Base-by-base conservation (phyloP, 1,140 invertebrate species). In the Zaprionus africanus region DNA sequence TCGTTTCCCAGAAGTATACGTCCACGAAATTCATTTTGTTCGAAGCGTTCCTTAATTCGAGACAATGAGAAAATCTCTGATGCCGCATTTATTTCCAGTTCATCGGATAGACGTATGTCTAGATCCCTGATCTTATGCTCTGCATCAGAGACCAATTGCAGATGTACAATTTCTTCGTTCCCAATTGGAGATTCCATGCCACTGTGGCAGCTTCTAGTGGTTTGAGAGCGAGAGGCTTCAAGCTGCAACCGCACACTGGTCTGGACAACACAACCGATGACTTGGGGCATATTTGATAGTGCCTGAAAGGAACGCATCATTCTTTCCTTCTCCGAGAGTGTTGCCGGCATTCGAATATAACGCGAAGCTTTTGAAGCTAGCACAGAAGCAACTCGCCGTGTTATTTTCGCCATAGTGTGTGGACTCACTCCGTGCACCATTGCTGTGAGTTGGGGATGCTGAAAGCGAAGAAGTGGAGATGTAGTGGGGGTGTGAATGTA, bases 21-120 rank as follows among this genome's bases (percentile, higher is more conserved):
- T 11, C 90, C 90, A 34, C 90, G 90, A 60, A 91, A 91, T 60
- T 91, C 90, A 59, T 91, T 91, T 26, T 91, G 90, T 24, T 91
- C 90, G 11, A 91, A 91, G 0, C 90, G 82, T 22, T 91, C 90
- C 34, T 76, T 91, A 49, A 91, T 91, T 28, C 79, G 65, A 0
- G 85, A 84, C 24, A 84, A 56, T 5, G 72, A 46, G n/a, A 87
- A 91, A 19, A 91, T 65, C 15, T 91, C 85, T 1, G 60, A 54
- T 13, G 76, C 64, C 15, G 78, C 73, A 15, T 60, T 58, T 4
- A 60, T 22, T 13, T 76, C 60, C 7, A 76, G 58, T 28, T 91
- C 77, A 1, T 87, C 73, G 1, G 80, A 62, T 5, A 86, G 43
- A 12, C 78, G 82, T 31, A 90, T 84, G 31, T 91, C 90, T 11